These are phyloP conservation scores for Xanthia icteritia DNA, from an alignment of 2,888 invertebrate genomes.

Conservation along the genomic window DNA sequence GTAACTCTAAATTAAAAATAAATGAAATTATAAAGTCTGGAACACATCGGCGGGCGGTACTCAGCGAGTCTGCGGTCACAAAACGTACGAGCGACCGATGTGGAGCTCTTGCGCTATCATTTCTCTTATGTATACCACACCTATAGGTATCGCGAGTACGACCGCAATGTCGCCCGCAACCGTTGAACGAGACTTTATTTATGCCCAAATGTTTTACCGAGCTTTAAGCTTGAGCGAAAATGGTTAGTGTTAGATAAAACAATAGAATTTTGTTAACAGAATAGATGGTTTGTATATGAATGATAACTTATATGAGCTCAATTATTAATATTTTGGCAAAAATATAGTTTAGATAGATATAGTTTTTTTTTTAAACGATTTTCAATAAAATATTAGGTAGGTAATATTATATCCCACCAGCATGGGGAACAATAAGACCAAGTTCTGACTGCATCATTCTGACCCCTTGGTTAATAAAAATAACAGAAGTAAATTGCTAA, in stretches of 20 bases:
- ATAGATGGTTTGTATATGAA: not conserved
- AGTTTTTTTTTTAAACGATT: not conserved
- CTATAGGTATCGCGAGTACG: conserved; percentile 42
- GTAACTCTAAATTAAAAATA: not conserved
- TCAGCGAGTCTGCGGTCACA: conserved; percentile 46
- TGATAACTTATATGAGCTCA: not conserved
- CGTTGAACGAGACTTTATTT: conserved; percentile 61
- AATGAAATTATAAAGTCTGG: conserved; percentile 17
- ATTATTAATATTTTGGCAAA: not conserved
- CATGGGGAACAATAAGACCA: not conserved
- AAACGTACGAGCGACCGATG: conserved; percentile 53
- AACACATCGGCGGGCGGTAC: conserved; percentile 8
- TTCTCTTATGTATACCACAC: conserved; percentile 52
- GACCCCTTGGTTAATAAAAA: not conserved
- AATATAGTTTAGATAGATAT: fast-evolving
- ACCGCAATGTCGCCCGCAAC: conserved; percentile 63
- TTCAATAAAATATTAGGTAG: not conserved
- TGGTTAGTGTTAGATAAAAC: conserved; percentile 33
- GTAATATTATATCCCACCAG: not conserved
- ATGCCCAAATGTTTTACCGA: conserved; percentile 51
- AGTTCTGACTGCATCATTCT: not conserved
- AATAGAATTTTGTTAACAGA: conserved; percentile 7
- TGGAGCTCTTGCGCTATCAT: conserved; percentile 42
- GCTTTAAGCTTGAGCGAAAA: conserved; percentile 36
- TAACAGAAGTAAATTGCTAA: not conserved